Evolutionary conservation across 2,797 vertebrate genomes (phyloP).

Genomic region (Limnodromus scolopaceus): DNA sequence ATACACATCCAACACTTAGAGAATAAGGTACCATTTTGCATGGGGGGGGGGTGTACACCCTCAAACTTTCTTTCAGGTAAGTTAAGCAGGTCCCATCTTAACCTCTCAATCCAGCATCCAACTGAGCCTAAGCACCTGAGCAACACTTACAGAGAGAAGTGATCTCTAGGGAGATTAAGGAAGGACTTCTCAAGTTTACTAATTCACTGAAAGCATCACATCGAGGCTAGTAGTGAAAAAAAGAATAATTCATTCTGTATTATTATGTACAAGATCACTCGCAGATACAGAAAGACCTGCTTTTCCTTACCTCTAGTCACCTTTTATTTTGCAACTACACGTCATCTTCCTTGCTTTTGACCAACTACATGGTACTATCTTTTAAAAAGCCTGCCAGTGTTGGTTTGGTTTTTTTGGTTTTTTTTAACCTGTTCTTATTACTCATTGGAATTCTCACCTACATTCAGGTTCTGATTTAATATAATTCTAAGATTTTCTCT

Average conservation of each 20-base stretch:
- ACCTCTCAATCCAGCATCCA: background rate
- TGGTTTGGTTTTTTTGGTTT: background rate
- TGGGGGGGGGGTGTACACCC: too few species aligned
- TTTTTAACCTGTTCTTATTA: background rate
- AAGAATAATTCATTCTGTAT: background rate
- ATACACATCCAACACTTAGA: background rate
- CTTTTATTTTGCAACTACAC: background rate
- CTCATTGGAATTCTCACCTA: background rate
- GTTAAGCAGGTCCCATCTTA: background rate
- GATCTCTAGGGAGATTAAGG: background rate
- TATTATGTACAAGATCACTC: background rate
- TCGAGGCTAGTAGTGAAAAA: background rate
- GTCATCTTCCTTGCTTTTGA: background rate
- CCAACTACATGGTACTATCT: background rate
- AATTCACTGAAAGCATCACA: background rate
- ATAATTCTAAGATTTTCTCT: background rate
- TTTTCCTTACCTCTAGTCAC: background rate
- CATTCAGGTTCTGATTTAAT: background rate
- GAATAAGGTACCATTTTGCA: background rate
- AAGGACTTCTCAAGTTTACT: background rate
- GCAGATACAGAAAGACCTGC: background rate
- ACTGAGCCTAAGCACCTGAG: background rate
- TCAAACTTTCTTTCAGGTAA: fast-evolving
- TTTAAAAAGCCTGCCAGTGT: background rate
- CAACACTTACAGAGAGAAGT: background rate